phyloP scores from a whole-genome alignment of 2,113 vertebrate species.

The Microcebus griseorufus region DNA sequence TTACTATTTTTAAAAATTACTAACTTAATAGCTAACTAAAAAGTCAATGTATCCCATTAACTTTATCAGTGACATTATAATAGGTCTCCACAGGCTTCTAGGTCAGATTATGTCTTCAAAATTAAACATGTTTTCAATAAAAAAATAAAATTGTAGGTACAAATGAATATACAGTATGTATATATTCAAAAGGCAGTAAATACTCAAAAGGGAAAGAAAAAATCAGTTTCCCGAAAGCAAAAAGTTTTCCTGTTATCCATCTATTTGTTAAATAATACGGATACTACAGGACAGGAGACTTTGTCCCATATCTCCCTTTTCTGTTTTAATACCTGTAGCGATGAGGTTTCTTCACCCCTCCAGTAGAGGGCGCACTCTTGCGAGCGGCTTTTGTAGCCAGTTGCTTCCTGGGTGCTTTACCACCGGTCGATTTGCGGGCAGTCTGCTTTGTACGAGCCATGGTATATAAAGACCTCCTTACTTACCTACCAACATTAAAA shows the following conservation, averaged over 20 bases:
- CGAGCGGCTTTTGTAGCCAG: conserved; percentile 86
- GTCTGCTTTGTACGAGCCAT: conserved; percentile 89
- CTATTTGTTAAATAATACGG: not conserved
- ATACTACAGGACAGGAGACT: not conserved
- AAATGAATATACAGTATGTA: not conserved
- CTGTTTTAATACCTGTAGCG: conserved; percentile 83
- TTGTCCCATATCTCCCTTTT: not conserved
- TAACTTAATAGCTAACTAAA: not conserved
- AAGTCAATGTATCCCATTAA: not conserved
- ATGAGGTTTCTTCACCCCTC: conserved; percentile 88
- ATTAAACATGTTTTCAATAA: not conserved
- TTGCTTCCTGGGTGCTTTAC: conserved; percentile 86
- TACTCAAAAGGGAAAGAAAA: not conserved
- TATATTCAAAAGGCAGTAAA: not conserved
- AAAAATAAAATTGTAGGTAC: not conserved
- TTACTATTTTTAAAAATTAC: not conserved
- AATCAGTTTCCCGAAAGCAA: not conserved
- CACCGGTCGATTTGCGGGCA: conserved; percentile 86
- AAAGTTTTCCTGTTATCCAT: not conserved
- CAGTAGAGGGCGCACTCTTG: conserved; percentile 88
- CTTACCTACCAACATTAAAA: conserved; percentile 75
- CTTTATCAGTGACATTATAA: not conserved
- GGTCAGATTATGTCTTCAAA: conserved; percentile 20
- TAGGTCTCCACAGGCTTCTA: not conserved
- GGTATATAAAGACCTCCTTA: conserved; percentile 80